Base-by-base conservation (phyloP, 1,140 invertebrate genomes). In the Drosophila orosa region DNA sequence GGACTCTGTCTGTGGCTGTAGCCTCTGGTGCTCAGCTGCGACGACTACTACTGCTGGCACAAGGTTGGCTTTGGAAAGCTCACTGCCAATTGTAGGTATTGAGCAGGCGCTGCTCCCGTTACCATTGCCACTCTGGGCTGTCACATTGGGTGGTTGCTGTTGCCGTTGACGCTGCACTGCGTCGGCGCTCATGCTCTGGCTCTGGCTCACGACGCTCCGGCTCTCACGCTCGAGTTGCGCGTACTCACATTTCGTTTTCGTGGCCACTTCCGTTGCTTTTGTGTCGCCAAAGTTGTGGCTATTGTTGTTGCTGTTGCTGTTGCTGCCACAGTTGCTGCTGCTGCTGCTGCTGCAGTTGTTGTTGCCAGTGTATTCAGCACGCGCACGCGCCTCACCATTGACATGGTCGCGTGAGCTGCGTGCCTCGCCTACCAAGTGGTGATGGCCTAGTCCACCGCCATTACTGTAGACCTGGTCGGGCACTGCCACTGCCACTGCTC, bases 211-310 rank as follows among this genome's bases (percentile, higher is more conserved):
- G n/a, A 55, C 78, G 71, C 78, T 75, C 71, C 9, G 55, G 63
- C 79, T 86, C 83, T 86, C 83, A 86, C 73, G 83, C 83, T 86
- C 83, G 83, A 86, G 79, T 86, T 86, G 83, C 83, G 83, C 79
- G 83, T 85, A 78, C 79, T 86, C 82, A 60, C 62, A 82, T 72
- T 82, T 87, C 62, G 68, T 86, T 72, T 86, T 87, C 62, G 68
- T 86, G 57, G 57, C 71, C 63, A 86, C 75, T 86, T 86, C 82
- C 82, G 83, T 48, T 86, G 69, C 56, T 47, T 75, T 56, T 40
- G 59, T 63, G 75, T 56, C 61, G 61, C 33, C 59, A 50, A 45
- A 52, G 47, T 57, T 60, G 40, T 50, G 47, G 57, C 15, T 60
- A 35, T 35, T 52, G 47, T 39, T 47, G 40, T 13, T 62, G 52